Evolutionary conservation across 1,140 invertebrate species (phyloP).

Genomic region (Pollicipes pollicipes): DNA sequence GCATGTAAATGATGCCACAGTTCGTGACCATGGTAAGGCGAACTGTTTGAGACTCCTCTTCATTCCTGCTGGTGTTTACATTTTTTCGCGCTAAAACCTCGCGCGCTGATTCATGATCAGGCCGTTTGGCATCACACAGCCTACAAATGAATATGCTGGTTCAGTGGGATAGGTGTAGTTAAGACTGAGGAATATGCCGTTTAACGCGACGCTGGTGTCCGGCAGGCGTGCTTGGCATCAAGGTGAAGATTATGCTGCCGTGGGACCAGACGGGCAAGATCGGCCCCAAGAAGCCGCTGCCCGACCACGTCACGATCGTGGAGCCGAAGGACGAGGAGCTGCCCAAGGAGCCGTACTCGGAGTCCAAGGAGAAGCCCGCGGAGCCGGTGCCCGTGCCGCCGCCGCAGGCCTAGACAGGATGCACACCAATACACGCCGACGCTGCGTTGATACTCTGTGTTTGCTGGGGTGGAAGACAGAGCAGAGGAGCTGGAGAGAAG

Average conservation of each 20-base stretch:
- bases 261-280: conserved; percentile 93
- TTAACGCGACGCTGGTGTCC: no score
- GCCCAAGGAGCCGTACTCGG: conserved; percentile 21
- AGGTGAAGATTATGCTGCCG: conserved; percentile 99
- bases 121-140: no score
- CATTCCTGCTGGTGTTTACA: no score
- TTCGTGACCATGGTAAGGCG: no score
- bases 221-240: conserved; percentile 51
- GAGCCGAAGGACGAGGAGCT: conserved; percentile 64
- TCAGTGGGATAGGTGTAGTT: no score
- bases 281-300: conserved; percentile 89
- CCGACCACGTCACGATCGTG: conserved; percentile 87
- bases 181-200: no score
- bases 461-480: background rate
- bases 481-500: no score
- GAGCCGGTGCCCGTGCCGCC: conserved; percentile 13
- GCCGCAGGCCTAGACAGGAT: background rate
- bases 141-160: no score
- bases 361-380: conserved; percentile 22
- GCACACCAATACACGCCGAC: background rate
- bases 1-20: no score
- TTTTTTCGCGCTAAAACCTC: no score
- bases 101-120: no score
- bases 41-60: no score
- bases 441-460: background rate